These are phyloP conservation scores for Callyntrura sp. DNA, from an alignment of 2,888 invertebrate species.

Conservation along the genomic window DNA sequence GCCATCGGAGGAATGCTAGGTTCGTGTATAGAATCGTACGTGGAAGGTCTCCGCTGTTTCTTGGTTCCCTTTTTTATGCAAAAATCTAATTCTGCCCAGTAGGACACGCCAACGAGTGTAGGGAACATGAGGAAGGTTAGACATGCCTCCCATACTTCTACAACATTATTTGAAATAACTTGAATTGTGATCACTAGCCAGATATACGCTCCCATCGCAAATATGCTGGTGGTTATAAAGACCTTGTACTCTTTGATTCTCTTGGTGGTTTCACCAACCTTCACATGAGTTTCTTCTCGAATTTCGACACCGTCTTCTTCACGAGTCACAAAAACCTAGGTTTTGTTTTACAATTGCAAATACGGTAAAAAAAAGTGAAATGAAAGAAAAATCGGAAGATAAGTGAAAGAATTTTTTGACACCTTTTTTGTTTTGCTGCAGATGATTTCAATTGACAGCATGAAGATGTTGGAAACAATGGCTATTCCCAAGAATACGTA, in stretches of 20 bases:
- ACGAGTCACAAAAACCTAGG: conserved; percentile 5
- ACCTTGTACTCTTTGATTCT: conserved; percentile 86
- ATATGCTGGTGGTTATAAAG: conserved; percentile 85
- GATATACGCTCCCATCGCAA: conserved; percentile 87
- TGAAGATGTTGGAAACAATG: conserved; percentile 87
- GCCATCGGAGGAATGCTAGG: neutral
- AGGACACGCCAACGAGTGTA: conserved; percentile 87
- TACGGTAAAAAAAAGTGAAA: too few species aligned
- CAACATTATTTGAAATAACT: conserved; percentile 85
- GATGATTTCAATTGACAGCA: conserved; percentile 87
- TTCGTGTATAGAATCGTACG: conserved; percentile 31
- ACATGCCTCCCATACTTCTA: conserved; percentile 88
- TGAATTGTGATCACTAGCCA: conserved; percentile 87
- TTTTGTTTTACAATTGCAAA: neutral
- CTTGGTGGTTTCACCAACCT: conserved; percentile 85
- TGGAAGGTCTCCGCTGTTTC: neutral
- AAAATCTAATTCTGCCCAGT: conserved; percentile 86
- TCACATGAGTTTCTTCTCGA: conserved; percentile 86
- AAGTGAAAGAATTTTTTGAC: too few species aligned
- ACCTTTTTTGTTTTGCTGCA: conserved; percentile 86
- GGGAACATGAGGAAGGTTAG: conserved; percentile 87
- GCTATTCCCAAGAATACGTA: conserved; percentile 87
- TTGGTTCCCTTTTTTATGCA: conserved; percentile 84
- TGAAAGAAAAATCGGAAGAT: too few species aligned
- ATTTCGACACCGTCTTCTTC: conserved; percentile 84